Evolutionary conservation across 1,140 invertebrate genomes (phyloP).

Genomic region (Platyscapa corneri): DNA sequence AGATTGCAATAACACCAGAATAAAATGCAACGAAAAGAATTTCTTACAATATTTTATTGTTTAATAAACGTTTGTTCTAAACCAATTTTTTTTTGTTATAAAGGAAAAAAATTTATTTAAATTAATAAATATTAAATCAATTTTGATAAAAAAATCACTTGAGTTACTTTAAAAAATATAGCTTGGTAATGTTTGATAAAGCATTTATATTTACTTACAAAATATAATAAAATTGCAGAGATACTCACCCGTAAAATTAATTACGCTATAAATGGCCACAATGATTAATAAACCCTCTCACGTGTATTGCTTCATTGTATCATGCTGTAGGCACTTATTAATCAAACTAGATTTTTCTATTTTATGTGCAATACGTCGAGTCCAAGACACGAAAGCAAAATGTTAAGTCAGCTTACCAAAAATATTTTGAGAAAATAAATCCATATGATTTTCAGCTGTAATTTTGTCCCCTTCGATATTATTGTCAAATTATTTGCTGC

Average conservation of each 20-base stretch:
- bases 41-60: too few relatives aligned
- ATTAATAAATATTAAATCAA: too few relatives aligned
- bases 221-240: background rate
- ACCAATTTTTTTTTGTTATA: too few relatives aligned
- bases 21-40: too few relatives aligned
- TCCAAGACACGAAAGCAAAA: slow-evolving; percentile 18
- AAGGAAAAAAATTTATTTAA: too few relatives aligned
- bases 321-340: background rate
- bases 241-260: slow-evolving; percentile 29
- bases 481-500: background rate
- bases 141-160: too few relatives aligned
- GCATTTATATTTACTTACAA: too few relatives aligned
- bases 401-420: background rate
- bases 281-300: background rate
- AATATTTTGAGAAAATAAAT: background rate
- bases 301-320: background rate
- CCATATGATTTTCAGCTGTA: background rate
- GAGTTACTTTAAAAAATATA: too few relatives aligned
- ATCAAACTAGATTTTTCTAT: background rate
- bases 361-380: background rate
- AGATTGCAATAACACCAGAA: too few relatives aligned
- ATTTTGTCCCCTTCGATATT: background rate
- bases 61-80: too few relatives aligned
- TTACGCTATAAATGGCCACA: background rate
- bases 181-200: too few relatives aligned